A percentile compares a stretch with the other conserved stretches of the same genome.
phyloP scores from a whole-genome alignment of 2,113 vertebrate genomes.

The Elanoides forficatus region DNA sequence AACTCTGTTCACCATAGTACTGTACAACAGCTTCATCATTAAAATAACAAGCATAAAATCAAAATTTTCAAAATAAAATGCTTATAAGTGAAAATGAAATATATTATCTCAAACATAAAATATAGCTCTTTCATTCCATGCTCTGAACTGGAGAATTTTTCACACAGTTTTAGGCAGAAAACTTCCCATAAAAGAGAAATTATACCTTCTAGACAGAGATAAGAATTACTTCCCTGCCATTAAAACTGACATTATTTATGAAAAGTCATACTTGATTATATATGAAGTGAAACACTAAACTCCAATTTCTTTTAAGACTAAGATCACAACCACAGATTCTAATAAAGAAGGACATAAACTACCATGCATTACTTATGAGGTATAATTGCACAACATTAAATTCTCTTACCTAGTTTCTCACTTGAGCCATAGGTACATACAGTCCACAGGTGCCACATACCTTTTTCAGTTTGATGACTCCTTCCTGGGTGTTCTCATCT shows the following conservation, averaged over 20 bases:
- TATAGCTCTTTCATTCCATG: background rate
- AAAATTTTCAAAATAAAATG: background rate
- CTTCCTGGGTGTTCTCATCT: conserved; percentile 93
- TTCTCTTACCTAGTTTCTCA: background rate
- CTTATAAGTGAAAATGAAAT: background rate
- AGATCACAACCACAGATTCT: background rate
- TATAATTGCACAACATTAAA: background rate
- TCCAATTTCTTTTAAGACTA: background rate
- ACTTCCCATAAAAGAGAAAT: background rate
- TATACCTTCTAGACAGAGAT: background rate
- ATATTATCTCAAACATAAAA: background rate
- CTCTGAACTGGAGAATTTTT: background rate
- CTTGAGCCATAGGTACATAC: background rate
- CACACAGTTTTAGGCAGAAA: background rate
- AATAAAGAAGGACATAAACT: background rate
- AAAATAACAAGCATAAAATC: background rate
- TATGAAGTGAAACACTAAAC: background rate
- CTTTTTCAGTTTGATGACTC: conserved; percentile 91
- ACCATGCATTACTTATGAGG: background rate
- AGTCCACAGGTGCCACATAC: conserved; percentile 49
- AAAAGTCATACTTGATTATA: background rate
- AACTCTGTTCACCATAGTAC: background rate
- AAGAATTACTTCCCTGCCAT: background rate
- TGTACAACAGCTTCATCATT: background rate
- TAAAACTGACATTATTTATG: background rate